Conservation (phyloP, 2,888 invertebrate genomes). For the Helobdella robusta region DNA sequence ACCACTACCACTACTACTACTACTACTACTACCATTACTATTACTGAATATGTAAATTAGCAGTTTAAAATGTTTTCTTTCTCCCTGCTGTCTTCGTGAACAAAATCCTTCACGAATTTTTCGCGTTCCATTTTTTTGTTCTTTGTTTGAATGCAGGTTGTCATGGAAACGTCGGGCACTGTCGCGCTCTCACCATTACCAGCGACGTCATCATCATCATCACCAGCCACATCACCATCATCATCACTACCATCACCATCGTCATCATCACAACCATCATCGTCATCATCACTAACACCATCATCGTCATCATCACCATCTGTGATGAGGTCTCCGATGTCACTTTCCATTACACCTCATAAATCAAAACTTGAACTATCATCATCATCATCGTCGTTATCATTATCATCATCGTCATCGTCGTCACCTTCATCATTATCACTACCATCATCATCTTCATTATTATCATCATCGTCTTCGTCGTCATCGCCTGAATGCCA, state of each 20-base stretch:
- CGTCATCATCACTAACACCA: neutral
- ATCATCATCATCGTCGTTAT: neutral
- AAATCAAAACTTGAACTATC: neutral
- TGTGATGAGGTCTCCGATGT: neutral
- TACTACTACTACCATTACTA: slow-evolving; percentile 25
- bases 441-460: no score
- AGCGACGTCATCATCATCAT: slow-evolving; percentile 3
- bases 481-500: no score
- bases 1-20: slow-evolving; percentile 12
- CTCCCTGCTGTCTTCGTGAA: no score
- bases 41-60: neutral
- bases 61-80: no score
- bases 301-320: slow-evolving; percentile 13
- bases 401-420: slow-evolving; percentile 2
- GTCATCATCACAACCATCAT: slow-evolving; percentile 1
- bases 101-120: no score
- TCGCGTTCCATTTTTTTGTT: no score
- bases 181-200: neutral
- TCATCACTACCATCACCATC: slow-evolving; percentile 6
- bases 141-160: neutral
- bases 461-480: no score
- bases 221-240: neutral
- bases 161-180: neutral
- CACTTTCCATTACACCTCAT: neutral
- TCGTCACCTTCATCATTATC: slow-evolving; percentile 4